These are phyloP conservation scores for Rhinogobius similis DNA, from an alignment of 2,113 vertebrate genomes.

Conservation along the genomic window DNA sequence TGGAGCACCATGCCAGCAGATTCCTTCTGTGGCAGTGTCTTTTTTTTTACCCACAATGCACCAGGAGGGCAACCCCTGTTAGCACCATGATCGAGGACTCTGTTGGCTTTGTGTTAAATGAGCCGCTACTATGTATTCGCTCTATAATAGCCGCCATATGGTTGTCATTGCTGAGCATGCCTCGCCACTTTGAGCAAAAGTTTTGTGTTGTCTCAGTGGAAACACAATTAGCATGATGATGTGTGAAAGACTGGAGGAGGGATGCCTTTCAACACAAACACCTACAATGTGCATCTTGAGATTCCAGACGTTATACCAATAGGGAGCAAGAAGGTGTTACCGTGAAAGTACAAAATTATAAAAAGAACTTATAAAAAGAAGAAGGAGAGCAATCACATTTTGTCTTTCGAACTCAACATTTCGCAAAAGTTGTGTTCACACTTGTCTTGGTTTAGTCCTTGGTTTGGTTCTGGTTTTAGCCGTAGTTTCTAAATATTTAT, in stretches of 20 bases:
- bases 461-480: no score
- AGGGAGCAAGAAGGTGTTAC: neutral
- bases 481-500: no score
- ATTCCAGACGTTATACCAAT: neutral
- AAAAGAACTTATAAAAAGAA: no score
- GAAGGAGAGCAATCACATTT: no score
- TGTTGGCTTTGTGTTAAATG: constrained; percentile 67
- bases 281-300: neutral
- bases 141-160: constrained; percentile 69
- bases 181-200: constrained; percentile 49
- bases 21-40: constrained; percentile 29
- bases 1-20: constrained; percentile 33
- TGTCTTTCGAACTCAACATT: no score
- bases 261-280: constrained; percentile 3
- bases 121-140: constrained; percentile 63
- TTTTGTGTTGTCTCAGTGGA: constrained; percentile 46
- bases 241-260: constrained; percentile 21
- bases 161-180: constrained; percentile 63
- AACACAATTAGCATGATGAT: constrained; percentile 57
- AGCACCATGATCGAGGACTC: constrained; percentile 65
- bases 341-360: no score
- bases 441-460: no score
- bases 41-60: constrained; percentile 36
- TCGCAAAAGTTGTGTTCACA: no score
- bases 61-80: constrained; percentile 61